A percentile compares a stretch with the other conserved stretches of the same genome.
Evolutionary conservation across 1,140 invertebrate species (phyloP).

Genomic region (Leucophenga varia): DNA sequence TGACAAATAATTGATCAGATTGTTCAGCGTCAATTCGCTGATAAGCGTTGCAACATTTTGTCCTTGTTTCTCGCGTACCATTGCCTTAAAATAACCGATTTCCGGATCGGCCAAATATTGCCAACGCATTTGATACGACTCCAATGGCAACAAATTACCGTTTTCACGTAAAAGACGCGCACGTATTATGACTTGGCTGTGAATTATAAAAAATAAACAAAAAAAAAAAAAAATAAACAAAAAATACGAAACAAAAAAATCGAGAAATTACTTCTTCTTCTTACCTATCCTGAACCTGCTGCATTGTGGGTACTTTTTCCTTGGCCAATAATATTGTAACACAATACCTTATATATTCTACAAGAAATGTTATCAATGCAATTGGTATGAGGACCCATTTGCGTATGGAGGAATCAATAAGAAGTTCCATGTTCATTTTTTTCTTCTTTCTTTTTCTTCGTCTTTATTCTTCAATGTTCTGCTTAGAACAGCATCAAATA

Average conservation of each 20-base stretch:
- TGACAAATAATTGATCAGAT: constrained; percentile 73
- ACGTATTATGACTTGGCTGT: constrained; percentile 89
- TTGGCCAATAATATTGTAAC: constrained; percentile 89
- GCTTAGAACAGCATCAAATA: too few species aligned
- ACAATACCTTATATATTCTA: constrained; percentile 94
- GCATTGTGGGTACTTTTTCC: constrained; percentile 90
- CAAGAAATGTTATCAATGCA: constrained; percentile 92
- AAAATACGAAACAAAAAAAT: too few species aligned
- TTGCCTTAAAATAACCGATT: not conserved
- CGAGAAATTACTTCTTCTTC: too few species aligned
- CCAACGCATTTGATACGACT: constrained; percentile 86
- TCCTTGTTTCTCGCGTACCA: not conserved
- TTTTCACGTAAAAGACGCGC: constrained; percentile 89
- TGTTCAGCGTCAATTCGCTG: constrained; percentile 76
- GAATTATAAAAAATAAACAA: too few species aligned
- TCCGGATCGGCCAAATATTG: constrained; percentile 95
- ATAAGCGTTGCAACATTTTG: not conserved
- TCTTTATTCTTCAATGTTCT: too few species aligned
- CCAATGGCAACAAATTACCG: constrained; percentile 88
- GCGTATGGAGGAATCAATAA: constrained; percentile 91
- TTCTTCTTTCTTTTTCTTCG: too few species aligned
- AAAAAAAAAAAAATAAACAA: too few species aligned
- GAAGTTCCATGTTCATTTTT: constrained; percentile 75
- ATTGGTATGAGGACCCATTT: constrained; percentile 98
- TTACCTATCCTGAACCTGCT: constrained; percentile 93